These are phyloP conservation scores for Heliornis fulica DNA, from an alignment of 2,113 vertebrate species.

Conservation along the genomic window DNA sequence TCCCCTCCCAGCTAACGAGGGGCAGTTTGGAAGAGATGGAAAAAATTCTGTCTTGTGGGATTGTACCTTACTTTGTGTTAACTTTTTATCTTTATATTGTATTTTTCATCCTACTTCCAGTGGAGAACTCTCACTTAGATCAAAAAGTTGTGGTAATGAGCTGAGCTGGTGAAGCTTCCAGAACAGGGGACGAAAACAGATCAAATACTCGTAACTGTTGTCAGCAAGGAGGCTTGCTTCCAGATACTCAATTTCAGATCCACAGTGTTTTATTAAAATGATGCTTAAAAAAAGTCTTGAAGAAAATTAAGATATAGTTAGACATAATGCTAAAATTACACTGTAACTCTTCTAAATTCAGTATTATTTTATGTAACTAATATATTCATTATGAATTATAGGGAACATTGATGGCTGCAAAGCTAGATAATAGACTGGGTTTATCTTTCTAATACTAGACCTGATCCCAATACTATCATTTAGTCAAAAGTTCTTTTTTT, in stretches of 20 bases:
- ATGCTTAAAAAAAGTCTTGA: background rate
- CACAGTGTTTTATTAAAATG: background rate
- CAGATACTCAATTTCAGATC: background rate
- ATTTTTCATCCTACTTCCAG: background rate
- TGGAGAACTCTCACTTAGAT: background rate
- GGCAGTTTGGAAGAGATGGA: background rate
- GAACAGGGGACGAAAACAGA: background rate
- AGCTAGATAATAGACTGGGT: background rate
- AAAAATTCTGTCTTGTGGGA: background rate
- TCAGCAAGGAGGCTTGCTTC: background rate
- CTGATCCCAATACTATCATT: background rate
- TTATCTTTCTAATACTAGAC: background rate
- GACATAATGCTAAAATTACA: background rate
- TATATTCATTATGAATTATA: background rate
- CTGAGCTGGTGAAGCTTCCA: background rate
- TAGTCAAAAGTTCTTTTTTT: background rate
- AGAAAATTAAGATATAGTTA: background rate
- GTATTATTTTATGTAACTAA: background rate
- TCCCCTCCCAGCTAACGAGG: background rate
- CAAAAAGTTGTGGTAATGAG: background rate
- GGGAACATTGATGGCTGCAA: background rate
- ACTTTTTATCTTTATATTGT: background rate
- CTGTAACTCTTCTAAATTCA: background rate
- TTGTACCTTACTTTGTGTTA: background rate
- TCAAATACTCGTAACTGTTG: background rate